These are phyloP conservation scores for Vimba vimba DNA, from an alignment of 2,113 vertebrate genomes.

Conservation along the genomic window DNA sequence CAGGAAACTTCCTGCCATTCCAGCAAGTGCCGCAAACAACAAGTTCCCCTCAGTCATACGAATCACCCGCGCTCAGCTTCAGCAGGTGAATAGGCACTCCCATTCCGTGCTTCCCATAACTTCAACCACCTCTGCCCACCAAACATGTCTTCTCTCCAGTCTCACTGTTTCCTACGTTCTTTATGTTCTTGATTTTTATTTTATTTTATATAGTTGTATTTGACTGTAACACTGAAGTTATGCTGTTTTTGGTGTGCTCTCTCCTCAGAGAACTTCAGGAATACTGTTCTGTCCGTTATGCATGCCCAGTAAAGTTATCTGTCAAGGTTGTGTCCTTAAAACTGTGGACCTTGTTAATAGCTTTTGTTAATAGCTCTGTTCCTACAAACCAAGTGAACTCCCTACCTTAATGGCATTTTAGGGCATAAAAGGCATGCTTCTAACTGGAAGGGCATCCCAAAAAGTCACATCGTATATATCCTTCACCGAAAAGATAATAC, in stretches of 20 bases:
- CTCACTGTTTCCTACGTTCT: slow-evolving; percentile 44
- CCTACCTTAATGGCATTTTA: neutral
- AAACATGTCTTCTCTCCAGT: slow-evolving; percentile 42
- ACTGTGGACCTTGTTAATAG: neutral
- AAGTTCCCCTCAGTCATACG: slow-evolving; percentile 90
- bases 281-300: slow-evolving; percentile 63
- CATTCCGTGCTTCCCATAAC: slow-evolving; percentile 18
- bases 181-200: slow-evolving; percentile 22
- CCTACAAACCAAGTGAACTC: neutral
- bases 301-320: slow-evolving; percentile 62
- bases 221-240: slow-evolving; percentile 50
- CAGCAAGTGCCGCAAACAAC: slow-evolving; percentile 80
- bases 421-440: too few relatives aligned
- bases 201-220: slow-evolving; percentile 31
- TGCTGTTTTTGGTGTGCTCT: slow-evolving; percentile 20
- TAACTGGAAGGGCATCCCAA: too few relatives aligned
- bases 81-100: slow-evolving; percentile 84
- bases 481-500: too few relatives aligned
- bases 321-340: slow-evolving; percentile 53
- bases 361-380: slow-evolving; percentile 11
- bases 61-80: slow-evolving; percentile 89
- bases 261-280: slow-evolving; percentile 61
- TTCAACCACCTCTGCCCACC: slow-evolving; percentile 39
- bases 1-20: slow-evolving; percentile 88
- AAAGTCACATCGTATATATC: too few relatives aligned